Conservation (phyloP, 2,797 vertebrate genomes). For the Manis pentadactyla region DNA sequence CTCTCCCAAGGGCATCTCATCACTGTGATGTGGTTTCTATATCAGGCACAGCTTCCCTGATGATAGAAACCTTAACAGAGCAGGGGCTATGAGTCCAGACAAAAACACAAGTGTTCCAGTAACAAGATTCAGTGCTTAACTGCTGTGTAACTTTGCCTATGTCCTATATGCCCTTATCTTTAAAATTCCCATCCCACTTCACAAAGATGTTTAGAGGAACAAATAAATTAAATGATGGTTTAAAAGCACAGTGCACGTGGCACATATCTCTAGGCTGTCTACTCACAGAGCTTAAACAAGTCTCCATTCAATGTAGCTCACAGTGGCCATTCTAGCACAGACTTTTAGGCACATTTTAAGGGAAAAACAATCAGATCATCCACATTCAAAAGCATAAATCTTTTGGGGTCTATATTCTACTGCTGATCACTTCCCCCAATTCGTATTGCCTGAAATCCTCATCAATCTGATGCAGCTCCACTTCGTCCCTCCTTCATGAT, state of each 20-base stretch:
- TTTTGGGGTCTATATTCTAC: not conserved
- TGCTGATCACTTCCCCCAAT: not conserved
- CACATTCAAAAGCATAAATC: not conserved
- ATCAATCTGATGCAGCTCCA: not conserved
- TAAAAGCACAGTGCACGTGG: not conserved
- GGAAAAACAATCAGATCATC: not conserved
- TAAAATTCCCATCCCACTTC: not conserved
- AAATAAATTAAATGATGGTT: not conserved
- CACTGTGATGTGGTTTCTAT: not conserved
- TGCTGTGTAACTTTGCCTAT: not conserved
- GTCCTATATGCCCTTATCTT: not conserved
- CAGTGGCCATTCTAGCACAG: not conserved
- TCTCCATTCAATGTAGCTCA: not conserved
- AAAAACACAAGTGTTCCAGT: not conserved
- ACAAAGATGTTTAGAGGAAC: not conserved
- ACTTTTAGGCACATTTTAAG: not conserved
- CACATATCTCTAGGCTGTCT: not conserved
- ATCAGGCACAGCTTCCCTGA: not conserved
- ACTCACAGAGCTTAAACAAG: not conserved
- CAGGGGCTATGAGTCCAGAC: not conserved
- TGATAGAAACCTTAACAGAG: not conserved
- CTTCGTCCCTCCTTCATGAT: not conserved
- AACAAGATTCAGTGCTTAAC: not conserved
- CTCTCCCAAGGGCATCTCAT: not conserved
- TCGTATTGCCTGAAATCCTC: not conserved